Conservation (phyloP, 2,113 vertebrate genomes). For the Plestiodon gilberti region DNA sequence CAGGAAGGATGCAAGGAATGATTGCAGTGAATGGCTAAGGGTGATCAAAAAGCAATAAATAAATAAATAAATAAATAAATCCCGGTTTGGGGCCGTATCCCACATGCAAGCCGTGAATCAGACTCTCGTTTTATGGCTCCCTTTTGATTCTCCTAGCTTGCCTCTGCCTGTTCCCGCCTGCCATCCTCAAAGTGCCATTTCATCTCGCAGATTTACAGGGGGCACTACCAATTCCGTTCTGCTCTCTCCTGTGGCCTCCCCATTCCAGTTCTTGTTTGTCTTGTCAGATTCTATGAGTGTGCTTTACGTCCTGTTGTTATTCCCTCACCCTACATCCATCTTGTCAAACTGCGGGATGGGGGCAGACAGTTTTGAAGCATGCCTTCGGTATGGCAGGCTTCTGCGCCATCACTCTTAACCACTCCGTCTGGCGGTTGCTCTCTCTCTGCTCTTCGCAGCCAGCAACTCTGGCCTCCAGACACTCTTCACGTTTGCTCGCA, state of each 20-base stretch:
- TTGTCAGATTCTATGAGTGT: neutral
- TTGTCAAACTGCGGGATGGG: conserved; percentile 24
- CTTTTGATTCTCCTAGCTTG: neutral
- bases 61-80: no score
- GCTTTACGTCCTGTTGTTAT: neutral
- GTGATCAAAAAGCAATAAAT: neutral
- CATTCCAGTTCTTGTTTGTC: conserved; percentile 25
- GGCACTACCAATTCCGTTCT: conserved; percentile 12
- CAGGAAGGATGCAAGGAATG: neutral
- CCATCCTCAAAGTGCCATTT: conserved; percentile 22
- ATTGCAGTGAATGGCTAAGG: neutral
- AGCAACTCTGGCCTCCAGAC: conserved; percentile 62
- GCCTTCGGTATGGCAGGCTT: conserved; percentile 6
- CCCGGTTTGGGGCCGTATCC: neutral
- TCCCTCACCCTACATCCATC: neutral
- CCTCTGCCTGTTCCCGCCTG: conserved; percentile 14
- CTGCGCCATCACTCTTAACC: conserved; percentile 26
- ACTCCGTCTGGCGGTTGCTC: neutral
- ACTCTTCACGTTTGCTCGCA: conserved; percentile 48
- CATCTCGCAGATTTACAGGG: conserved; percentile 32
- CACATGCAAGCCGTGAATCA: neutral
- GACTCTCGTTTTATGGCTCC: conserved; percentile 1
- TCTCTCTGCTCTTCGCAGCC: conserved; percentile 54
- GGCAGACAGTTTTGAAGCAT: conserved; percentile 38
- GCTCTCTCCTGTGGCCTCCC: conserved; percentile 5